phyloP scores from a whole-genome alignment of 2,888 invertebrate genomes.

The Dryocosmus kuriphilus region DNA sequence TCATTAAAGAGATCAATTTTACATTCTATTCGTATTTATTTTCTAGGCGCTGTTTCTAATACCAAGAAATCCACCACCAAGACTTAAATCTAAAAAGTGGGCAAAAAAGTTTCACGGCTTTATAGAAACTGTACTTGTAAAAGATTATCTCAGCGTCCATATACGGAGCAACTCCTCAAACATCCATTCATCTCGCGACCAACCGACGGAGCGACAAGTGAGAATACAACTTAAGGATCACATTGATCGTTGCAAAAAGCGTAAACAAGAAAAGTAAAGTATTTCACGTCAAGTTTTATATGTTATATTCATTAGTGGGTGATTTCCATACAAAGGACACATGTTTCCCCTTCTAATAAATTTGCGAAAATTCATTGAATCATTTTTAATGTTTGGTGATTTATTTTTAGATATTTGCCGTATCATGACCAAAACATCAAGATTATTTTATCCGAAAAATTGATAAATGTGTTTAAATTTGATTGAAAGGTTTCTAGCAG shows the following conservation, averaged over 20 bases:
- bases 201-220: conserved; percentile 98
- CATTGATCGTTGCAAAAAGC: conserved; percentile 97
- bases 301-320: background rate
- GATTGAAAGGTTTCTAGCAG: too few species aligned
- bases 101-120: conserved; percentile 98
- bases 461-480: too few species aligned
- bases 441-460: too few species aligned
- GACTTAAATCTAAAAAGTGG: conserved; percentile 99
- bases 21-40: too few species aligned
- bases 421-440: too few species aligned
- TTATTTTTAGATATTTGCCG: too few species aligned
- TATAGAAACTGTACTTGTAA: conserved; percentile 98
- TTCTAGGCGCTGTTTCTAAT: conserved; percentile 93
- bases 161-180: conserved; percentile 97
- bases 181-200: conserved; percentile 99
- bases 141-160: conserved; percentile 99
- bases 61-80: conserved; percentile 98
- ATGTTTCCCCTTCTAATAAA: too few species aligned
- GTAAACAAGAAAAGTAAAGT: conserved; percentile 89
- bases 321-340: too few species aligned
- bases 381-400: too few species aligned
- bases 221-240: conserved; percentile 99
- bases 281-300: conserved; percentile 26
- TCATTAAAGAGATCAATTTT: too few species aligned
- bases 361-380: too few species aligned